Conservation (phyloP, 2,888 invertebrate genomes). For the Steromphala cineraria region DNA sequence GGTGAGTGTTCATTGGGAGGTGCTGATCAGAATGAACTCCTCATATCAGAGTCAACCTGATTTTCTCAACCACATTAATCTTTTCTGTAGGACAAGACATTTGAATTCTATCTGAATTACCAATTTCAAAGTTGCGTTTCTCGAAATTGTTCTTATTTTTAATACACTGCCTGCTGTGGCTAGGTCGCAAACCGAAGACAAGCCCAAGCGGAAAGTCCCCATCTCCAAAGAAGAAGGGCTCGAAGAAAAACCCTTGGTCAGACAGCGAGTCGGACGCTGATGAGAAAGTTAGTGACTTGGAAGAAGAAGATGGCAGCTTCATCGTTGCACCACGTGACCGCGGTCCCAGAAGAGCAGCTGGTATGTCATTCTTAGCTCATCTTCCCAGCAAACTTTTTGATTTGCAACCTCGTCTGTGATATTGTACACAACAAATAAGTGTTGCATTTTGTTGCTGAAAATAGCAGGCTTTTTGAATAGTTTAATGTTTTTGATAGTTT, state of each 20-base stretch:
- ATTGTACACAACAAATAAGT: too few species aligned
- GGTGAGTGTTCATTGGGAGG: slow-evolving; percentile 17
- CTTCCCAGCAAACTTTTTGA: neutral
- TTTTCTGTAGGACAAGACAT: neutral
- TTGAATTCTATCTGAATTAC: neutral
- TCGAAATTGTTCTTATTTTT: neutral
- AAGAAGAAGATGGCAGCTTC: slow-evolving; percentile 35
- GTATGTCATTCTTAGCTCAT: slow-evolving; percentile 12
- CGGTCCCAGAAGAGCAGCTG: slow-evolving; percentile 49
- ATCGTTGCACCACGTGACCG: slow-evolving; percentile 35
- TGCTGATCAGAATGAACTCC: too few species aligned
- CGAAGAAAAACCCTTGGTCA: slow-evolving; percentile 73
- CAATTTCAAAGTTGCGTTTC: neutral
- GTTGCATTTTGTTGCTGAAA: too few species aligned
- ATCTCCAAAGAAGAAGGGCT: slow-evolving; percentile 51
- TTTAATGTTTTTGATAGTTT: too few species aligned
- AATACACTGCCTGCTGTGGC: too few species aligned
- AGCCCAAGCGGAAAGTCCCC: slow-evolving; percentile 14
- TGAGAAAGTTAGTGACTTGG: slow-evolving; percentile 42
- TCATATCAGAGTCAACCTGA: too few species aligned
- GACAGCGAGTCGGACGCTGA: slow-evolving; percentile 45
- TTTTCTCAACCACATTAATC: too few species aligned
- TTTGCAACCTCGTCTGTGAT: too few species aligned
- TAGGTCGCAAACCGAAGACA: slow-evolving; percentile 25
- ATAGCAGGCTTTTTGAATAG: too few species aligned